Percentiles rank a stretch among this genome's conserved stretches.
Conservation (phyloP, 2,888 invertebrate species). For the Mimas tiliae region DNA sequence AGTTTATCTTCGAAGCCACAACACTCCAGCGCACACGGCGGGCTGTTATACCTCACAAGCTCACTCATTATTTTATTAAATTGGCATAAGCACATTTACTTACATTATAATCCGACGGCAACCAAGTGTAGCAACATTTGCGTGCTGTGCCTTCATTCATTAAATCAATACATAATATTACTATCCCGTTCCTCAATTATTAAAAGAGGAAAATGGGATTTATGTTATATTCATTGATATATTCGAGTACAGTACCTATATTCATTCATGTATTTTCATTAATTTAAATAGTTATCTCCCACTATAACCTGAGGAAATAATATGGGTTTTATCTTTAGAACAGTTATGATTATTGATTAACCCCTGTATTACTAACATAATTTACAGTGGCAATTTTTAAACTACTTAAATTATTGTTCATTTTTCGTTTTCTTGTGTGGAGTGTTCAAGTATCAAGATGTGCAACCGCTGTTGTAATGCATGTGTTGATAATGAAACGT, state of each 20-base stretch:
- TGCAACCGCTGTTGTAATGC: background rate
- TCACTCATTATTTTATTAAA: constrained; percentile 16
- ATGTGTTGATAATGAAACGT: constrained; percentile 22
- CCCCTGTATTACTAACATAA: no score
- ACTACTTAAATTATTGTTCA: no score
- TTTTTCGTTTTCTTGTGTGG: background rate
- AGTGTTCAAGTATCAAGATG: background rate
- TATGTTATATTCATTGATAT: background rate
- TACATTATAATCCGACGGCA: background rate
- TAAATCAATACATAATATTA: background rate
- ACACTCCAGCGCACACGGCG: no score
- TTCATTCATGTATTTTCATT: background rate
- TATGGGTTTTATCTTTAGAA: no score
- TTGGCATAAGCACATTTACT: background rate
- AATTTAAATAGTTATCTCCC: background rate
- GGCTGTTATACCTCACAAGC: no score
- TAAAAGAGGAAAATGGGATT: background rate
- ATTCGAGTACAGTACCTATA: background rate
- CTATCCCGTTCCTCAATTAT: background rate
- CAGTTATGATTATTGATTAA: no score
- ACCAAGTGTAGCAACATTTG: no score
- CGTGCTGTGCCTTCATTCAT: background rate
- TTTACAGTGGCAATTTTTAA: no score
- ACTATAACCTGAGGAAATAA: no score
- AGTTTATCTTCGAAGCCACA: no score